phyloP scores from a whole-genome alignment of 2,113 vertebrate species.

The Eptesicus fuscus region DNA sequence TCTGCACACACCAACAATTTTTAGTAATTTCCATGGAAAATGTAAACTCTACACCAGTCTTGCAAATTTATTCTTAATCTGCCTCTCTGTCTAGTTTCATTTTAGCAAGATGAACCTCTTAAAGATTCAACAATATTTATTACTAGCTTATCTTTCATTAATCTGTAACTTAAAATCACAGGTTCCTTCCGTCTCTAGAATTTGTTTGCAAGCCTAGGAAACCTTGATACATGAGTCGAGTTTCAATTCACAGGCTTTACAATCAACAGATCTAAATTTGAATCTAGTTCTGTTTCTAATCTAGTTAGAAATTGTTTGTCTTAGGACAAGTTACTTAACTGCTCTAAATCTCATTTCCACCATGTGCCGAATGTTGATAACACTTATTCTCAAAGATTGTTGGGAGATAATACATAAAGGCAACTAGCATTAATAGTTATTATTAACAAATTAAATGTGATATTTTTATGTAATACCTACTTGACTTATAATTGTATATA shows the following conservation, averaged over 20 bases:
- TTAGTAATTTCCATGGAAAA: neutral
- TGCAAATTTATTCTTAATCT: neutral
- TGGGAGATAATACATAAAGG: neutral
- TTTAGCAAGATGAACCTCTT: neutral
- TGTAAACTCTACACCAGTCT: neutral
- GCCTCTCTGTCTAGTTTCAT: neutral
- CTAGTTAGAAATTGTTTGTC: neutral
- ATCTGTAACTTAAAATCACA: neutral
- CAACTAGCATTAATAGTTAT: neutral
- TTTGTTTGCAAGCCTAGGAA: neutral
- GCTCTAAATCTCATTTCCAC: neutral
- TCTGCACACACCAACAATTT: neutral
- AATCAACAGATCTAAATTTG: neutral
- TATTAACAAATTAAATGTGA: neutral
- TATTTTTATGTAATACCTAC: neutral
- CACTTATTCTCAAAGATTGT: neutral
- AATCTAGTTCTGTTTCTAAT: neutral
- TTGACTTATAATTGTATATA: neutral
- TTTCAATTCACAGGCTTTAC: neutral
- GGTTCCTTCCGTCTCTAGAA: neutral
- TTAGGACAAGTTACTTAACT: neutral
- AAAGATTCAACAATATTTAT: neutral
- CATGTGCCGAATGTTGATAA: neutral
- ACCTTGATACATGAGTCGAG: neutral
- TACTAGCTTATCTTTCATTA: neutral